Percentiles rank a stretch among this genome's conserved stretches.
phyloP scores from a whole-genome alignment of 2,888 invertebrate species.

The Anarsia innoxiella region DNA sequence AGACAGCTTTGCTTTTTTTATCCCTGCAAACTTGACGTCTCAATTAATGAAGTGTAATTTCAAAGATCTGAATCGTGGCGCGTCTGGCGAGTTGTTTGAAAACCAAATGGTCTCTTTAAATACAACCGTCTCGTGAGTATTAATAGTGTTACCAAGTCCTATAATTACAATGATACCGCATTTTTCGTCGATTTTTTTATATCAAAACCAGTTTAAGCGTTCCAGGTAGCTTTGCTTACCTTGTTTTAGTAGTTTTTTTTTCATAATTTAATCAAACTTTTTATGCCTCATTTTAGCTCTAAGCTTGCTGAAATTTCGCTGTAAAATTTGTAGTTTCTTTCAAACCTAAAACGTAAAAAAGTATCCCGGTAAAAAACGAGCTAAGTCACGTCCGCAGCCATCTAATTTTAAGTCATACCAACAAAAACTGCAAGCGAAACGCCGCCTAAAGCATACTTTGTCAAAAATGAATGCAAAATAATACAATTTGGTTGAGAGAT shows the following conservation, averaged over 20 bases:
- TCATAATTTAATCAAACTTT: too few relatives aligned
- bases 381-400: slow-evolving; percentile 17
- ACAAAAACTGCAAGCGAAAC: slow-evolving; percentile 33
- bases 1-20: slow-evolving; percentile 38
- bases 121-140: too few relatives aligned
- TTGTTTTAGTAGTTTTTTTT: too few relatives aligned
- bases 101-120: slow-evolving; percentile 23
- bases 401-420: slow-evolving; percentile 22
- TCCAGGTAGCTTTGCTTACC: too few relatives aligned
- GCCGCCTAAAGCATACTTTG: slow-evolving; percentile 48
- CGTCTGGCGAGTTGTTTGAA: slow-evolving; percentile 47
- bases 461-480: slow-evolving; percentile 73
- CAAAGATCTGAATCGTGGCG: slow-evolving; percentile 55
- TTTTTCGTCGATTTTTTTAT: slow-evolving; percentile 10
- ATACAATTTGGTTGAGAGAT: slow-evolving; percentile 69
- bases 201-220: too few relatives aligned
- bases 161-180: slow-evolving; percentile 11
- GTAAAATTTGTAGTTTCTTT: neutral
- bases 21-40: slow-evolving; percentile 54
- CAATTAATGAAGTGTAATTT: slow-evolving; percentile 67
- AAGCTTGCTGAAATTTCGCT: neutral
- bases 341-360: neutral
- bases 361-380: slow-evolving; percentile 3
- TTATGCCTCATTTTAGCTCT: too few relatives aligned
- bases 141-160: slow-evolving; percentile 1